phyloP scores from a whole-genome alignment of 2,888 invertebrate genomes.

The Frankliniella intonsa region DNA sequence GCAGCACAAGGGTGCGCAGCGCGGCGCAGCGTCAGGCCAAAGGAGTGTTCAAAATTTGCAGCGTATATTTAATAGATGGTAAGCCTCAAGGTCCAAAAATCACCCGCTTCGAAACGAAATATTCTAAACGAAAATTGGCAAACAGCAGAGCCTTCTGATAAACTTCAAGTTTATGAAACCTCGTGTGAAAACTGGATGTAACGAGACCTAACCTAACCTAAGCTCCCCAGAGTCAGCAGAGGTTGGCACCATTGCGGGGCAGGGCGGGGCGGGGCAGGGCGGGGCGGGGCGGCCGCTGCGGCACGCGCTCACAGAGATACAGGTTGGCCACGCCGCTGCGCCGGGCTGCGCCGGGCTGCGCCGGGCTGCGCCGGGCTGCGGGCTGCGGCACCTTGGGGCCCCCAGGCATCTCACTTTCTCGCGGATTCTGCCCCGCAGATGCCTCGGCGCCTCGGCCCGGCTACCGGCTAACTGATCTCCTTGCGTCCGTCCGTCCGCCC shows the following conservation, averaged over 20 bases:
- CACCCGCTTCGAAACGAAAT: too few relatives aligned
- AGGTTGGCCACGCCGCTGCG: background rate
- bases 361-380: background rate
- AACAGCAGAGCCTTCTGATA: too few relatives aligned
- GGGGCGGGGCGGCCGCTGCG: background rate
- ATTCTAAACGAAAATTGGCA: too few relatives aligned
- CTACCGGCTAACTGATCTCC: background rate
- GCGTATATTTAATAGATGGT: too few relatives aligned
- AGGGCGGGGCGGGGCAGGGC: background rate
- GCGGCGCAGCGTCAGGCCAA: too few relatives aligned
- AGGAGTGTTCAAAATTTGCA: too few relatives aligned
- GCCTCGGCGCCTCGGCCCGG: background rate
- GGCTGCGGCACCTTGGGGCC: background rate
- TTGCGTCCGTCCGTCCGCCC: background rate
- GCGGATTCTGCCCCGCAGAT: conserved; percentile 2
- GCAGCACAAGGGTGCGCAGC: too few relatives aligned
- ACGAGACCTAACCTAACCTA: too few relatives aligned
- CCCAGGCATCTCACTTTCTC: conserved; percentile 23
- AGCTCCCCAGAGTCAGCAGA: too few relatives aligned
- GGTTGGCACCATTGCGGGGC: background rate
- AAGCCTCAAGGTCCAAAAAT: too few relatives aligned
- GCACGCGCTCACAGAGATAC: background rate
- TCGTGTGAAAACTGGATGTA: too few relatives aligned
- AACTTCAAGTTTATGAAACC: too few relatives aligned
- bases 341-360: background rate